Conservation (phyloP, 2,888 invertebrate species). For the Nezara viridula region DNA sequence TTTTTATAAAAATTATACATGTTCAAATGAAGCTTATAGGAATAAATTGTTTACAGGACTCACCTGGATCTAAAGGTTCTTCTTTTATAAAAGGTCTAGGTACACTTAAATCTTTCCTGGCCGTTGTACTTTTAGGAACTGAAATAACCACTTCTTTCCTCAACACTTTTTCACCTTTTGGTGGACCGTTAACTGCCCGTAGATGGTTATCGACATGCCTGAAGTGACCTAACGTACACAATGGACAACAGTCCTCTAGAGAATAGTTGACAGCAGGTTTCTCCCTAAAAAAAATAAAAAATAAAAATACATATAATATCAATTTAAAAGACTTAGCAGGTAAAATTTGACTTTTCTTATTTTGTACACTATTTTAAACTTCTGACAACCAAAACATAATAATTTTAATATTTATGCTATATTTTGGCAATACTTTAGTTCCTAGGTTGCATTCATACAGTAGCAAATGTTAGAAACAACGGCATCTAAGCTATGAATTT, state of each 20-base stretch:
- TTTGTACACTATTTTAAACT: no score
- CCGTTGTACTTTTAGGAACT: constrained; percentile 49
- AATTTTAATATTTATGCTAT: no score
- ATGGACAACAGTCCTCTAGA: constrained; percentile 41
- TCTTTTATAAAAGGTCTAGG: constrained; percentile 43
- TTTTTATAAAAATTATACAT: no score
- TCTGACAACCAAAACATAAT: no score
- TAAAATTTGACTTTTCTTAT: no score
- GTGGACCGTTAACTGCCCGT: constrained; percentile 6
- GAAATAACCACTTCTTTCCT: constrained; percentile 59
- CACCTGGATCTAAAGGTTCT: constrained; percentile 56
- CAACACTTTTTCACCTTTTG: constrained; percentile 37
- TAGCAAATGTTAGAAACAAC: no score
- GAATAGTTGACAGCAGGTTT: constrained; percentile 10
- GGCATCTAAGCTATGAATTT: no score
- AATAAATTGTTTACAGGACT: background rate
- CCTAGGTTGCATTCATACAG: no score
- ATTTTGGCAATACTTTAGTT: no score
- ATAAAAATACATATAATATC: no score
- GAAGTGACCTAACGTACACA: constrained; percentile 55
- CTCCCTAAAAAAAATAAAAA: constrained; percentile 48
- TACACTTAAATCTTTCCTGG: constrained; percentile 42
- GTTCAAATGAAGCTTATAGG: no score
- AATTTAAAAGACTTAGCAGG: no score
- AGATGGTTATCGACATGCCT: constrained; percentile 46